These are phyloP conservation scores for Megalurothrips usitatus DNA, from an alignment of 2,888 invertebrate species.

Conservation along the genomic window DNA sequence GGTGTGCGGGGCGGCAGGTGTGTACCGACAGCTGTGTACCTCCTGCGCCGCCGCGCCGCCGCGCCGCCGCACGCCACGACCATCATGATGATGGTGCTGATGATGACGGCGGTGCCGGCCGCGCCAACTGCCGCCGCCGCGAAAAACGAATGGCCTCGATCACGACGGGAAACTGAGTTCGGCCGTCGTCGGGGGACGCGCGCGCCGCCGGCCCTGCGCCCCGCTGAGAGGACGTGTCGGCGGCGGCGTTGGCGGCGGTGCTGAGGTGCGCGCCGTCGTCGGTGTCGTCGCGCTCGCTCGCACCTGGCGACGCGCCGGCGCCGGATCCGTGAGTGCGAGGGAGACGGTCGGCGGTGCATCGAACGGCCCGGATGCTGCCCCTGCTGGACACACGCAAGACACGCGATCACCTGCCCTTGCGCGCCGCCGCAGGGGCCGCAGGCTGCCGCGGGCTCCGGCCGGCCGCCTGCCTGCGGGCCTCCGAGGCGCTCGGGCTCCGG, in stretches of 20 bases:
- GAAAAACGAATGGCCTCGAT: too few species aligned
- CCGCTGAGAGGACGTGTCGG: too few species aligned
- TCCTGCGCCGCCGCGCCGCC: not conserved
- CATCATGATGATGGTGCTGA: not conserved
- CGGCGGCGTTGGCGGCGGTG: too few species aligned
- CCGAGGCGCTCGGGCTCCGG: not conserved
- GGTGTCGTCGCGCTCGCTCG: not conserved
- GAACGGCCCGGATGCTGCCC: too few species aligned
- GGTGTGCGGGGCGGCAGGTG: not conserved
- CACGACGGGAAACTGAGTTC: too few species aligned
- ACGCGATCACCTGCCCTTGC: constrained; percentile 3
- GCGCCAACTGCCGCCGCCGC: not conserved
- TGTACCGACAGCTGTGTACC: too few species aligned
- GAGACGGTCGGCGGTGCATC: too few species aligned
- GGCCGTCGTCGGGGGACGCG: too few species aligned
- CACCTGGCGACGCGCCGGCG: not conserved
- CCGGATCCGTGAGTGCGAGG: too few species aligned
- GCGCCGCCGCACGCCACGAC: not conserved
- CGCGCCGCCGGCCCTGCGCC: too few species aligned
- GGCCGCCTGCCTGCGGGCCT: not conserved
- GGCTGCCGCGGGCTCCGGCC: too few species aligned
- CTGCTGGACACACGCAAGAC: not conserved
- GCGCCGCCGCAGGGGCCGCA: not conserved
- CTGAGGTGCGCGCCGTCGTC: too few species aligned
- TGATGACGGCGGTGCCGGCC: not conserved